These are phyloP conservation scores for Corticium candelabrum DNA, from an alignment of 37 sponge, comb jelly and placozoan genomes.

Conservation along the genomic window DNA sequence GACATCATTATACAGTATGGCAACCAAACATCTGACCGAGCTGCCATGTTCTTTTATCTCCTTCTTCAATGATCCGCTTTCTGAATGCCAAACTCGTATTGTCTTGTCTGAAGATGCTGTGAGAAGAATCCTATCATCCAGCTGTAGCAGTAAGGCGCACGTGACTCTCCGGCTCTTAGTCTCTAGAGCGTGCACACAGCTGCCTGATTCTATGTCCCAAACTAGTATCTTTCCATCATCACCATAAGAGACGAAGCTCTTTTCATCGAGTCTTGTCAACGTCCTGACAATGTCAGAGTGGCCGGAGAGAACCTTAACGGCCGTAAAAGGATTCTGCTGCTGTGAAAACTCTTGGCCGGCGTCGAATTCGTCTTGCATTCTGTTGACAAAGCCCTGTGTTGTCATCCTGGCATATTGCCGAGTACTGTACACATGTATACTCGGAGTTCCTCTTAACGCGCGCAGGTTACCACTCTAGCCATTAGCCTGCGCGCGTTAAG, in stretches of 20 bases:
- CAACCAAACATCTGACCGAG: background rate
- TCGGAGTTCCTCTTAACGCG: too few species aligned
- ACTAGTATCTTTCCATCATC: background rate
- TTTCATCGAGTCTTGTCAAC: background rate
- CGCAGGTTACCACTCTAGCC: too few species aligned
- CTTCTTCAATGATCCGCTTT: background rate
- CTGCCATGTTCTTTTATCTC: background rate
- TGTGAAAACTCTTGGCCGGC: too few species aligned
- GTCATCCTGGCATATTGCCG: too few species aligned
- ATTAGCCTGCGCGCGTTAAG: too few species aligned
- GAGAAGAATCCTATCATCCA: background rate
- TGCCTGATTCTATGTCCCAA: background rate
- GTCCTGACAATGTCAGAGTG: background rate
- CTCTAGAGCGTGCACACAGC: background rate
- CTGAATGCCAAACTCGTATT: background rate
- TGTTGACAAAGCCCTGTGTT: too few species aligned
- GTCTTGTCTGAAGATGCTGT: background rate
- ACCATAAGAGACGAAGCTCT: background rate
- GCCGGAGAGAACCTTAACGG: background rate
- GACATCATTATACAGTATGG: background rate
- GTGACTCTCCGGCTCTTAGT: background rate
- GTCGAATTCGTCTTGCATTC: too few species aligned
- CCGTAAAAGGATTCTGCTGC: background rate
- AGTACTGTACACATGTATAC: too few species aligned
- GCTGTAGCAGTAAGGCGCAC: background rate